Evolutionary conservation across 2,113 vertebrate species (phyloP), one percentile per base, ranked within the genome.

Genomic region (Ceyx melanurus): DNA sequence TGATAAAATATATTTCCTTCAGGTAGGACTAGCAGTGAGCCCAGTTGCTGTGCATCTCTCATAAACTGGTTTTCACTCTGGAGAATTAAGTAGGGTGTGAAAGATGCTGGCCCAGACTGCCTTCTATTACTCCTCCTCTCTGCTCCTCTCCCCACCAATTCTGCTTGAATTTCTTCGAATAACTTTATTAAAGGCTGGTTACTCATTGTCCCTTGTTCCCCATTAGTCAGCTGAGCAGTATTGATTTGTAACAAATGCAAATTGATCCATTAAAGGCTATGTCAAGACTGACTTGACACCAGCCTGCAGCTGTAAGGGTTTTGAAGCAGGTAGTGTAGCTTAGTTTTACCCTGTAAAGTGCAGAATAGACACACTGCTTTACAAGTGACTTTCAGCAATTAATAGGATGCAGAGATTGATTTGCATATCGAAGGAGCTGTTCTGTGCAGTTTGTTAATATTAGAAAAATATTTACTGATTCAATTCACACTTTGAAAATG

Each of bases 401-500:
- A 43, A 46, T 12, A 60, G 33, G 22, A 14, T 3, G 2, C 23
- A 40, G 0, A 12, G 23, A 13, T 65, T 77, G 51, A 37, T 75
- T 56, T 74, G 23, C 43, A 26, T 67, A 42, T 50, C 53, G 48
- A 67, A 75, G 56, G 23, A 85, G 28, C 23, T 29, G 53, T 50
- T 75, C 72, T 19, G 37, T 72, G 43, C 61, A 13, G 29, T 67
- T 86, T 58, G 75, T 77, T 35, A 23, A 13, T 58, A 29, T 31
- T 48, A 43, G 42, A 72, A 86, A 86, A 88, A 76, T 86, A 90
- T 79, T 82, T 90, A 57, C 72, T 58, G 62, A 58, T 78, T 88
- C 40, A 43, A 43, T 82, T 86, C 61, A 54, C 76, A 45, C 61
- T 82, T 71, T 43, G 43, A 57, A 88, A 79, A 86, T 29, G 14